Base-by-base conservation (phyloP, 2,888 invertebrate species). In the Phortica okadai region DNA sequence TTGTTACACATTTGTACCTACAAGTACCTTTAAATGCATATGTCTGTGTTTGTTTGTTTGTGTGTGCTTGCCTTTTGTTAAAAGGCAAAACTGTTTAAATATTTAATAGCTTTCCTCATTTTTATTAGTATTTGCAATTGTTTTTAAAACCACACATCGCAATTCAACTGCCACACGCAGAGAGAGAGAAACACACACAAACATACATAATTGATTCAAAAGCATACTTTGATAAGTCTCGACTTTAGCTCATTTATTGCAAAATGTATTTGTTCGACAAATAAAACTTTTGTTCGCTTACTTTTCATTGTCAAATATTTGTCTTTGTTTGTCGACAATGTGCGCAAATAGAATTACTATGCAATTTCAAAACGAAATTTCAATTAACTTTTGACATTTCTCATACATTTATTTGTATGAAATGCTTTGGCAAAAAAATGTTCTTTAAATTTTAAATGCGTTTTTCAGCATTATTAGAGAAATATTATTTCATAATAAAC, bases 51-150 rank as follows among this genome's bases (percentile, higher is more conserved):
- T 56, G 56, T 56, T 8, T 56, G 7, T 16, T 10, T 16, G 16
- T 59, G 59, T 8, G 16, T 59, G 62, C 21, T 25, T 25, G 21
- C 25, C 62, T 62, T 62, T 62, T 62, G 10, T 62, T 62, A 1
- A 62, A 62, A 25, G 21, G 21, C 10, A 21, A 62, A 62, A 62
- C 62, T 62, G 25, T 25, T 62, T 62, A 62, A 62, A 62, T 62
- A 62, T 62, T 62, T 25, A 62, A 62, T 16, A 62, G 62, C 62
- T 62, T 62, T 10, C 10, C 7, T 11, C 16, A 11, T 62, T 62
- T 21, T 62, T 62, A 62, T 16, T 14, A 62, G n/a, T 33, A 33
- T 62, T 62, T 62, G 25, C 62, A 62, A 62, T 62, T 21, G 62
- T 62, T 62, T 21, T 16, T 2, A 50, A 50, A 50, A 50, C 50